Conservation (phyloP, 2,888 invertebrate species). For the Tridacna crocea region DNA sequence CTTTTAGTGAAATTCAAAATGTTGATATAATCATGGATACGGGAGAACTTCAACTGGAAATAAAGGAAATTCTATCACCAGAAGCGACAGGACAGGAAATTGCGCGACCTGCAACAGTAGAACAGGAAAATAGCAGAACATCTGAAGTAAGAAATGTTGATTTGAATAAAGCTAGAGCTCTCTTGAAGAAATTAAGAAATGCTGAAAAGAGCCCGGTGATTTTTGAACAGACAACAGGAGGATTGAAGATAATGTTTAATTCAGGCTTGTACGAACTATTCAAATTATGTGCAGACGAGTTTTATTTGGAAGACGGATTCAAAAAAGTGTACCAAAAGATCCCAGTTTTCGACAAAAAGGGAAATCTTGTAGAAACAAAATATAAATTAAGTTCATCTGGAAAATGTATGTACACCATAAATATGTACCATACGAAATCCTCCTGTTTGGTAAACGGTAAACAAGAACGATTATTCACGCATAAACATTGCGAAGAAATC, state of each 20-base stretch:
- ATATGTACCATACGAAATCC: slow-evolving; percentile 4
- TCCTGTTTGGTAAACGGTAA: background rate
- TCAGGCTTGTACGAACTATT: slow-evolving; percentile 6
- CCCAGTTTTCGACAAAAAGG: background rate
- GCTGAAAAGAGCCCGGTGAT: background rate
- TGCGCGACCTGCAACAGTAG: background rate
- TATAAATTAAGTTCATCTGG: background rate
- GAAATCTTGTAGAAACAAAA: background rate
- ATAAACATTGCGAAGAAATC: background rate
- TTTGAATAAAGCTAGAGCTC: slow-evolving; percentile 1
- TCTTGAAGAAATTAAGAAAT: background rate
- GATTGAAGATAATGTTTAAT: slow-evolving; percentile 1
- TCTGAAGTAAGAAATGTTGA: background rate
- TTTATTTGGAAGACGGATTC: background rate
- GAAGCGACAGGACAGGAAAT: background rate
- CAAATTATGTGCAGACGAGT: background rate
- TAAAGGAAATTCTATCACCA: background rate
- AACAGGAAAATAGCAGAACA: background rate
- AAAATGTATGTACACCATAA: background rate
- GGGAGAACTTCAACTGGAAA: background rate
- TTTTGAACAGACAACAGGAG: background rate
- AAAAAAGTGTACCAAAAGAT: background rate
- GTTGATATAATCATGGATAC: background rate
- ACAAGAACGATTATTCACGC: background rate
- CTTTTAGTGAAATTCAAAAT: background rate